Conservation (phyloP, 2,888 invertebrate species). For the Dolomedes plantarius region DNA sequence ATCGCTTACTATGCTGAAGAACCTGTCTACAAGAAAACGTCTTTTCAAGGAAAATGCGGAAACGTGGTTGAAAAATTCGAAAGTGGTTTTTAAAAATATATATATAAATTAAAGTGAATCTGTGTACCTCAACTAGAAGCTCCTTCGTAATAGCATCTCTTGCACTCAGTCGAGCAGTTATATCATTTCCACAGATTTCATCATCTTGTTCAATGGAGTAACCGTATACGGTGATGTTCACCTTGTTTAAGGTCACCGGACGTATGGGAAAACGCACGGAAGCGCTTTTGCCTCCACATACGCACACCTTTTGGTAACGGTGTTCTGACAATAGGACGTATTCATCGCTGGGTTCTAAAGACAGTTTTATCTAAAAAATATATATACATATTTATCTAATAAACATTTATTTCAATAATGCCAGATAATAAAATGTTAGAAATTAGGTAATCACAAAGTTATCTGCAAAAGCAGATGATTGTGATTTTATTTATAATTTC, state of each 20-base stretch:
- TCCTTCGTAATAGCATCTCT: conserved; percentile 75
- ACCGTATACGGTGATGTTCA: conserved; percentile 79
- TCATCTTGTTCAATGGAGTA: conserved; percentile 74
- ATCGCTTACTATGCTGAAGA: too few species aligned
- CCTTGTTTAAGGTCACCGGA: conserved; percentile 77
- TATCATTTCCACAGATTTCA: conserved; percentile 74
- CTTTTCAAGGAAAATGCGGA: too few species aligned
- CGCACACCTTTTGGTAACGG: conserved; percentile 74
- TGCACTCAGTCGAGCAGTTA: conserved; percentile 73
- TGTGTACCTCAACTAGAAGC: conserved; percentile 76
- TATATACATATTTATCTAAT: too few species aligned
- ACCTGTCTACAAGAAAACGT: too few species aligned
- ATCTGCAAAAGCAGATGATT: too few species aligned
- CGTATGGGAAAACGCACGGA: conserved; percentile 74
- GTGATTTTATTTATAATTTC: too few species aligned
- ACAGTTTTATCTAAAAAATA: conserved; percentile 52
- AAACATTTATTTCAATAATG: too few species aligned
- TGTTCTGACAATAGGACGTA: conserved; percentile 23
- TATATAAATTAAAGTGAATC: too few species aligned
- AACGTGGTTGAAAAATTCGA: too few species aligned
- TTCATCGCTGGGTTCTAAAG: conserved; percentile 45
- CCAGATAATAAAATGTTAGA: too few species aligned
- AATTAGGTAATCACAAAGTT: too few species aligned
- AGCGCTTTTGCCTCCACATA: conserved; percentile 75
- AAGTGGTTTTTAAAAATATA: too few species aligned